Evolutionary conservation across 2,888 invertebrate species (phyloP), one percentile per base, ranked within the genome.

Genomic region (Cylloceria caligata): DNA sequence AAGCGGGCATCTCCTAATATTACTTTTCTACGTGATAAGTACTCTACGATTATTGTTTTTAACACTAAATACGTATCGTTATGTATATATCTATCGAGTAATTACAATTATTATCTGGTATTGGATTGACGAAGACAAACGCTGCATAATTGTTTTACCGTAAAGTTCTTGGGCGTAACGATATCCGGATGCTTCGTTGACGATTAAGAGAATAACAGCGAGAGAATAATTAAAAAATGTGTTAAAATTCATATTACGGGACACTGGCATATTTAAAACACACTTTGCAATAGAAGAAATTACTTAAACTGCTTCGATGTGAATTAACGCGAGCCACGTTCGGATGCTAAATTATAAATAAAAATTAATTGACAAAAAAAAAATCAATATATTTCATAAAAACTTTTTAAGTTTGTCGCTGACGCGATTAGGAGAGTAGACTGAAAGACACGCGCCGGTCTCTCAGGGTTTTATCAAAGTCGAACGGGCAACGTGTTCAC

Each of bases 401-500:
- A 24, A 24, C 6, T 0, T 64, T 21, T 7, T 19, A 9, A 39
- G 49, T 42, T 60, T 60, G 16, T 77, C 45, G 34, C 68, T 21
- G 68, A 64, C n/a, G 64, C 64, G 64, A 68, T 62, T 64, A 42
- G 11, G 39, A 21, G 36, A 68, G 49, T 49, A 9, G 19, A 81
- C 77, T 77, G 77, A 81, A 77, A 62, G 55, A 52, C 6, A 30
- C 19, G 45, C 68, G 76, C 45, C 55, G 30, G 52, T 55, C 67
- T 62, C 57, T 9, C 76, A 21, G n/a, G 76, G 71, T 77, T 79
- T 81, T 81, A 80, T 67, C 45, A 47, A 67, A 71, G 39, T 42
- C 42, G 60, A 60, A 36, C 73, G 39, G 62, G 52, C 68, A 71
- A 60, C 45, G 76, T 64, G 73, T 36, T 73, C 45, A 42, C 72